Conservation (phyloP, 2,113 vertebrate genomes). For the Rhabdomys dilectus region DNA sequence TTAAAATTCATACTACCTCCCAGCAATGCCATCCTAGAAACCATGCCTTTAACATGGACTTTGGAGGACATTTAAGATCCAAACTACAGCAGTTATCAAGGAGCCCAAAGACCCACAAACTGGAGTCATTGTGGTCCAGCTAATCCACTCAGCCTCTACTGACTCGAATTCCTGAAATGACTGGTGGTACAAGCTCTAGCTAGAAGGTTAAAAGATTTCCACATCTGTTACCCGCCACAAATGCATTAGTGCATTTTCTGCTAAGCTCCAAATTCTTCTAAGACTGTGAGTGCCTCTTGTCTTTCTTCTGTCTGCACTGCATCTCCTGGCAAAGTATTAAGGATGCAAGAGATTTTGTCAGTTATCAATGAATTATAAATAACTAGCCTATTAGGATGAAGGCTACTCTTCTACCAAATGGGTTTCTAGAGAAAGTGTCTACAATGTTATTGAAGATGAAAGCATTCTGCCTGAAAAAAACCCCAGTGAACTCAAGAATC, state of each 20-base stretch:
- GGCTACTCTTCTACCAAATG: background rate
- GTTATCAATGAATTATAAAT: background rate
- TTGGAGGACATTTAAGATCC: background rate
- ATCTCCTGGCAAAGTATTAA: constrained; percentile 21
- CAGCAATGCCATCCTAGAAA: background rate
- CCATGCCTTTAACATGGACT: background rate
- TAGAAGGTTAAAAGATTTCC: constrained; percentile 5
- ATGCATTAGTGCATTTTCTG: background rate
- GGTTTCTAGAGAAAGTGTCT: background rate
- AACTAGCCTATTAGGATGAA: background rate
- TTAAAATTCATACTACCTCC: background rate
- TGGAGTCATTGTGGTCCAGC: background rate
- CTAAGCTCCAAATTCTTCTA: constrained; percentile 42
- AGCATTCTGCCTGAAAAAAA: background rate
- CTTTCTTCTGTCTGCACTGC: background rate
- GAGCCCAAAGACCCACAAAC: background rate
- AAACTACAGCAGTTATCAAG: background rate
- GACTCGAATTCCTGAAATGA: background rate
- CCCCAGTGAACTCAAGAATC: background rate
- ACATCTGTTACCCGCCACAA: background rate
- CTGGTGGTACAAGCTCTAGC: background rate
- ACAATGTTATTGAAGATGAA: background rate
- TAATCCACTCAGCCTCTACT: background rate
- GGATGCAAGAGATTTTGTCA: background rate
- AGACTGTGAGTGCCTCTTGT: background rate